Conservation (phyloP, 2,888 invertebrate genomes). For the Eupithecia vulgata region DNA sequence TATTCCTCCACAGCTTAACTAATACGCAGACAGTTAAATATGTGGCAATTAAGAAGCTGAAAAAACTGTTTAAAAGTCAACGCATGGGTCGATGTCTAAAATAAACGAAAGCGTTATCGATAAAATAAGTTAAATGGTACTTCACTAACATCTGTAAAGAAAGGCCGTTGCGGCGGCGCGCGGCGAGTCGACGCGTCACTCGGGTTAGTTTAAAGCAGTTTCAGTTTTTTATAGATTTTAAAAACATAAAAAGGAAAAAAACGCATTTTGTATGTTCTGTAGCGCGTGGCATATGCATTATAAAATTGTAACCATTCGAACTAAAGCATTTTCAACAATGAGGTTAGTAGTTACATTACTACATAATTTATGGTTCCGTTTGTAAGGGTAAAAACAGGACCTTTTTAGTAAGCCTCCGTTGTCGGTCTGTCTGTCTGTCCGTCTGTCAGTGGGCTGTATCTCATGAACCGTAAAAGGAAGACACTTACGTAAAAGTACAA, state of each 20-base stretch:
- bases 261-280: background rate
- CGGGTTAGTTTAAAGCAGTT: background rate
- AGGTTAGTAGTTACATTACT: too few species aligned
- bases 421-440: too few species aligned
- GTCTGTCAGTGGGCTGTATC: too few species aligned
- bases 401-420: too few species aligned
- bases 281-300: background rate
- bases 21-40: constrained; percentile 51
- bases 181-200: background rate
- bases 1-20: constrained; percentile 18
- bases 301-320: background rate
- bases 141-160: background rate
- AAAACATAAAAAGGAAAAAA: background rate
- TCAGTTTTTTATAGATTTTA: background rate
- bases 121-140: constrained; percentile 2
- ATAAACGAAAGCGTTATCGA: constrained; percentile 44
- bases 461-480: too few species aligned
- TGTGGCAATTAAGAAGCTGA: constrained; percentile 73
- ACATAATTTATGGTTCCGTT: too few species aligned
- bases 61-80: constrained; percentile 71
- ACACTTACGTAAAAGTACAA: too few species aligned
- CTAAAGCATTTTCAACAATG: background rate
- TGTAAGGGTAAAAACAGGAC: too few species aligned
- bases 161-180: background rate
- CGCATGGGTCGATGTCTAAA: constrained; percentile 72